Conservation (phyloP, 2,797 vertebrate species). For the Gastrophryne carolinensis region DNA sequence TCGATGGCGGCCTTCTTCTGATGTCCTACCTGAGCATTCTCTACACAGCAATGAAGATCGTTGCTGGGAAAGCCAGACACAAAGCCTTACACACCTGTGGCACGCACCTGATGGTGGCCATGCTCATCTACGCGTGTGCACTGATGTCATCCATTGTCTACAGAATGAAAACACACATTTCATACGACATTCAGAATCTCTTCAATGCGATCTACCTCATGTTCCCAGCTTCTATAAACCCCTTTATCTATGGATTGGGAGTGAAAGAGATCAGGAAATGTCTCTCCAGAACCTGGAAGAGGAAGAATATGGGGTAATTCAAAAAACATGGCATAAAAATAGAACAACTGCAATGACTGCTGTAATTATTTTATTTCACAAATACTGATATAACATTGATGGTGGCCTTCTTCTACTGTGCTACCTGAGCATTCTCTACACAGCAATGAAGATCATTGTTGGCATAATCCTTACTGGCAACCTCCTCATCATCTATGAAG, state of each 20-base stretch:
- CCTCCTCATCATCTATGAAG: conserved; percentile 17
- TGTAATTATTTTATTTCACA: no score
- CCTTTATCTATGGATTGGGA: conserved; percentile 15
- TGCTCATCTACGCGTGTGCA: conserved; percentile 39
- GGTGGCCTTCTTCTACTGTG: conserved; percentile 51
- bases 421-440: conserved; percentile 47
- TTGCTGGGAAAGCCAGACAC: conserved; percentile 4
- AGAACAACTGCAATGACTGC: no score
- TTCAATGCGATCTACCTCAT: conserved; percentile 15
- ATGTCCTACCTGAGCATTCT: conserved; percentile 53
- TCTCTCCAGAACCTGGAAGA: background rate
- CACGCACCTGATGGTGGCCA: conserved; percentile 52
- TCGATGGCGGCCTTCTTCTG: conserved; percentile 49
- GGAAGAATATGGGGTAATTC: background rate
- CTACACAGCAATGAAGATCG: conserved; percentile 40
- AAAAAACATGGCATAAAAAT: no score
- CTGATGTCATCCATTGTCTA: conserved; percentile 53
- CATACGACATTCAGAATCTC: conserved; percentile 54
- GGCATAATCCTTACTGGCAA: conserved; percentile 42
- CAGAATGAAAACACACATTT: background rate
- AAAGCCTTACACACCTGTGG: conserved; percentile 56
- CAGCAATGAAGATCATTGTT: conserved; percentile 41
- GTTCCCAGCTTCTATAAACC: background rate
- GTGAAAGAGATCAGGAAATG: conserved; percentile 15
- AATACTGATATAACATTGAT: no score